Conservation (phyloP, 2,797 vertebrate genomes). For the Fratercula arctica region DNA sequence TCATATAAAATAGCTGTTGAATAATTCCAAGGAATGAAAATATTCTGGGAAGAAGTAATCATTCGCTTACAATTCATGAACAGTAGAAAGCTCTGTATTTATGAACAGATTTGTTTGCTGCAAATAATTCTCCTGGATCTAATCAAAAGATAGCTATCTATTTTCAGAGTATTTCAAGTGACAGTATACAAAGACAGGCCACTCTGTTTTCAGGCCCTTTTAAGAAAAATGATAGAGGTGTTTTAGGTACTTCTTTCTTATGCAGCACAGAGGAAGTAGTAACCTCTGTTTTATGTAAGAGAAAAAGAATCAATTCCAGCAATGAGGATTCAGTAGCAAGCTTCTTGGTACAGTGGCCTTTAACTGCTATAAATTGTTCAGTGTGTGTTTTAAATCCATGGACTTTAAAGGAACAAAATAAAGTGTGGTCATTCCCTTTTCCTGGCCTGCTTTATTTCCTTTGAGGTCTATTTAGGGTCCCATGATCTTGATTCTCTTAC, state of each 20-base stretch:
- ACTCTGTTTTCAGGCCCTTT: background rate
- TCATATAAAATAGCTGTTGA: background rate
- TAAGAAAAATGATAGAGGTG: background rate
- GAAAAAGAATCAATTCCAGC: background rate
- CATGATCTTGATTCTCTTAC: background rate
- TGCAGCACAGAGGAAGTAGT: background rate
- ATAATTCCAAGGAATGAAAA: background rate
- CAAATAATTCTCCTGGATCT: background rate
- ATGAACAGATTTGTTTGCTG: background rate
- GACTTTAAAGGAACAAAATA: background rate
- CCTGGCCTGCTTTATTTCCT: background rate
- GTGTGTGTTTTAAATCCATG: background rate
- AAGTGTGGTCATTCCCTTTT: background rate
- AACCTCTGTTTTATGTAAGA: background rate
- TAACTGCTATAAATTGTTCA: background rate
- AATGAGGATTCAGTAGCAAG: background rate
- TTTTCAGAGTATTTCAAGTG: background rate
- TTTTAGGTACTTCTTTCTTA: background rate
- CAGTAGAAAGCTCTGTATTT: background rate
- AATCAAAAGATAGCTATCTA: background rate
- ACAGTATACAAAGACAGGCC: background rate
- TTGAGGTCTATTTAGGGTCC: background rate
- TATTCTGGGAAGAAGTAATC: background rate
- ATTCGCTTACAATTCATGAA: background rate
- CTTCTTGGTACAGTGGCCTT: background rate